These are phyloP conservation scores for Takifugu ocellatus DNA, from an alignment of 2,797 vertebrate species.

Conservation along the genomic window DNA sequence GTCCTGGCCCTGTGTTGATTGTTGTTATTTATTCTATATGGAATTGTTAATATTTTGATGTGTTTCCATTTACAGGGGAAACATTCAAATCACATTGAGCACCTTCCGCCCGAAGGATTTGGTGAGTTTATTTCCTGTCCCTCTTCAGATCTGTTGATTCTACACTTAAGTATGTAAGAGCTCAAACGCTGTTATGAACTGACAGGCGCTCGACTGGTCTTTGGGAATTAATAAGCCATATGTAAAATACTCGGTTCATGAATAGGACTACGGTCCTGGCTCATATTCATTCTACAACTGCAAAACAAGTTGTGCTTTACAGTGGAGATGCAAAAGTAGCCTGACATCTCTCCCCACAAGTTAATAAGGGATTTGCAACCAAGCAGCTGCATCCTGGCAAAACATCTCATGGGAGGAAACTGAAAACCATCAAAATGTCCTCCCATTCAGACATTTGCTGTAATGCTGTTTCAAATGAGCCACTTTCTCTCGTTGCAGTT, in stretches of 20 bases:
- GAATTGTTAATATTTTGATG: background rate
- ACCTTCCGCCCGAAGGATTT: constrained; percentile 92
- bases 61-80: constrained; percentile 83
- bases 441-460: background rate
- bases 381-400: no score
- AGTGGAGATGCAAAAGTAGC: no score
- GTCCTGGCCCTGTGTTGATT: background rate
- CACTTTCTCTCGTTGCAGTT: constrained; percentile 72
- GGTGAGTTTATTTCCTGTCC: constrained; percentile 69
- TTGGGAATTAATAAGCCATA: no score
- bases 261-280: no score
- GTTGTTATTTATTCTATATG: background rate
- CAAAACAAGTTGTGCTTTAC: no score
- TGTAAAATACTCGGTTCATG: no score
- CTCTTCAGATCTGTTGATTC: background rate
- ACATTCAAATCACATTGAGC: constrained; percentile 88
- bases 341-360: no score
- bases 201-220: no score
- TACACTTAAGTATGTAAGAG: background rate
- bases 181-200: no score
- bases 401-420: background rate
- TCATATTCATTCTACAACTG: no score
- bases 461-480: background rate
- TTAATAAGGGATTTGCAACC: no score
- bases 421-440: background rate